phyloP scores from a whole-genome alignment of 2,888 invertebrate species.

The Metacarcinus magister region DNA sequence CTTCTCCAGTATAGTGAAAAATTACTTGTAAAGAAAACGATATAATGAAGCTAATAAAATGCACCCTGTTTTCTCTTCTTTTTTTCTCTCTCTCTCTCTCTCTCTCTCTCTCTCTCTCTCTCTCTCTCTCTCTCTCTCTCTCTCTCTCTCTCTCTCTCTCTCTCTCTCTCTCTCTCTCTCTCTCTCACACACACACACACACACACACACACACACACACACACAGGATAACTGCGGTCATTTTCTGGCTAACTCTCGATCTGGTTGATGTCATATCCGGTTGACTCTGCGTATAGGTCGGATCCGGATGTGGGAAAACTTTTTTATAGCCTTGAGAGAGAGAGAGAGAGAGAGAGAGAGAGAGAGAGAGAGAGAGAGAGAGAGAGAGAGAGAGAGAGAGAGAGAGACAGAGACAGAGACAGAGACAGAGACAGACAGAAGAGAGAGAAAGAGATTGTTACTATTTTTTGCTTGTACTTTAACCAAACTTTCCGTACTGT shows the following conservation, averaged over 20 bases:
- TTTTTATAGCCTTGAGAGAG: neutral
- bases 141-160: neutral
- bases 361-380: too few relatives aligned
- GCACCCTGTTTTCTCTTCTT: neutral
- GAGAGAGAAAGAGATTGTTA: neutral
- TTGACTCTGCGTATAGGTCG: neutral
- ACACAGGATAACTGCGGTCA: neutral
- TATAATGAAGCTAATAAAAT: neutral
- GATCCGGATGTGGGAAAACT: conserved; percentile 7
- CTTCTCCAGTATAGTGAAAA: neutral
- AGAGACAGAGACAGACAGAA: neutral
- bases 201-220: neutral
- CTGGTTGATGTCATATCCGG: conserved; percentile 33
- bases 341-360: too few relatives aligned
- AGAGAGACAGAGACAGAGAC: neutral
- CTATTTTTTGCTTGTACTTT: too few relatives aligned
- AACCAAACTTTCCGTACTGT: too few relatives aligned
- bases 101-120: neutral
- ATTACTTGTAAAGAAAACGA: neutral
- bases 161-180: neutral
- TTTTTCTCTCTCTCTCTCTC: neutral
- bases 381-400: neutral
- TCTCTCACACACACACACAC: neutral
- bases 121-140: neutral
- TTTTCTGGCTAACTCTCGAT: neutral